Evolutionary conservation across 2,888 invertebrate species (phyloP).

Genomic region (Eilema depressum): DNA sequence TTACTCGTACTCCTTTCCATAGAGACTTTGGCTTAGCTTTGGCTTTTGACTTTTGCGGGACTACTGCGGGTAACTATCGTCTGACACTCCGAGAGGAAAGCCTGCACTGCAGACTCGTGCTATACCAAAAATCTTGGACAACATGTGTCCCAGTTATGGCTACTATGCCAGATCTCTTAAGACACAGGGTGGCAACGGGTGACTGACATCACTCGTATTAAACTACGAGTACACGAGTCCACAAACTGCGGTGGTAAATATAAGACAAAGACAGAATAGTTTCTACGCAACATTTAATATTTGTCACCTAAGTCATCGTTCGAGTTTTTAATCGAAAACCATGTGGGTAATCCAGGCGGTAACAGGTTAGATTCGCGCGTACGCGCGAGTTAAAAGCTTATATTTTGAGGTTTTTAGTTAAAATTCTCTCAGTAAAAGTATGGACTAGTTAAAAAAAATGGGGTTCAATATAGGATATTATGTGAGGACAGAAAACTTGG

Average conservation of each 20-base stretch:
- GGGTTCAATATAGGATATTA: neutral
- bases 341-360: neutral
- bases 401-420: neutral
- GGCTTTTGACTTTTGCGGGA: neutral
- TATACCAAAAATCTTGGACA: neutral
- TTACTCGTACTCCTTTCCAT: neutral
- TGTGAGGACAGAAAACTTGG: neutral
- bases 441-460: neutral
- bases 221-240: too few relatives aligned
- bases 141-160: neutral
- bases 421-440: too few relatives aligned
- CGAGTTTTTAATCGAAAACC: neutral
- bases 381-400: neutral
- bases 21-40: neutral
- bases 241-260: too few relatives aligned
- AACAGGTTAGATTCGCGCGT: neutral
- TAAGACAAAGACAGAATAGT: too few relatives aligned
- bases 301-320: neutral
- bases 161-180: neutral
- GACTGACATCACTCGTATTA: too few relatives aligned
- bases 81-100: neutral
- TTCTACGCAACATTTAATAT: too few relatives aligned
- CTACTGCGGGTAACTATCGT: neutral
- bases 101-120: neutral
- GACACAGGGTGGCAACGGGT: too few relatives aligned